phyloP scores from a whole-genome alignment of 2,113 vertebrate genomes.

The Ascaphus truei region DNA sequence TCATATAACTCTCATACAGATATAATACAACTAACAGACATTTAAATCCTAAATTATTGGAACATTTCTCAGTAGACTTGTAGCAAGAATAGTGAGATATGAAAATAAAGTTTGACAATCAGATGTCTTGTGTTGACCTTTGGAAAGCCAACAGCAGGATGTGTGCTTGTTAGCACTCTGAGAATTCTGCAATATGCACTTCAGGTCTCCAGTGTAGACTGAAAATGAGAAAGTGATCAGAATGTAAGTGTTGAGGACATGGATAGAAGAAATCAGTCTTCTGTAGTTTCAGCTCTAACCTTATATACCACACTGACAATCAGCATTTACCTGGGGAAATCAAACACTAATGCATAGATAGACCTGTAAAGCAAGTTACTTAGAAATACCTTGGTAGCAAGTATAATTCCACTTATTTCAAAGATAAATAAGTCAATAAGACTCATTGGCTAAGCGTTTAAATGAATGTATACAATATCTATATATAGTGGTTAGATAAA shows the following conservation, averaged over 20 bases:
- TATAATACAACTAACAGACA: neutral
- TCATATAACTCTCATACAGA: no score
- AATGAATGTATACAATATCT: no score
- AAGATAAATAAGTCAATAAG: constrained; percentile 18
- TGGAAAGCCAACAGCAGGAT: constrained; percentile 3
- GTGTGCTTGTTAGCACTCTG: constrained; percentile 14
- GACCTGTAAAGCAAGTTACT: constrained; percentile 11
- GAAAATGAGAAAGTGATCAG: constrained; percentile 33
- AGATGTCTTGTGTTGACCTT: constrained; percentile 15
- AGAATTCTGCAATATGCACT: constrained; percentile 22
- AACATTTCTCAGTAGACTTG: neutral
- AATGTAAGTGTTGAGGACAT: constrained; percentile 17
- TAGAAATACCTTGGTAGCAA: neutral
- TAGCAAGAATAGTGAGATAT: neutral
- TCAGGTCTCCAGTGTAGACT: neutral
- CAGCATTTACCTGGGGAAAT: constrained; percentile 30
- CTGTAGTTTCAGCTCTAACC: constrained; percentile 11
- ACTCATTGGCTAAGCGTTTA: neutral
- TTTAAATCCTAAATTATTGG: constrained; percentile 18
- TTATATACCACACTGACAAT: constrained; percentile 16
- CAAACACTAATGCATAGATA: constrained; percentile 22
- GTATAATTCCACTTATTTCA: constrained; percentile 11
- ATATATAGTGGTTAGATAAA: no score
- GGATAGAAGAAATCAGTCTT: constrained; percentile 1
- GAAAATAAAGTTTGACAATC: constrained; percentile 22